Evolutionary conservation across 2,113 vertebrate genomes (phyloP).

Genomic region (Grallaria varia): DNA sequence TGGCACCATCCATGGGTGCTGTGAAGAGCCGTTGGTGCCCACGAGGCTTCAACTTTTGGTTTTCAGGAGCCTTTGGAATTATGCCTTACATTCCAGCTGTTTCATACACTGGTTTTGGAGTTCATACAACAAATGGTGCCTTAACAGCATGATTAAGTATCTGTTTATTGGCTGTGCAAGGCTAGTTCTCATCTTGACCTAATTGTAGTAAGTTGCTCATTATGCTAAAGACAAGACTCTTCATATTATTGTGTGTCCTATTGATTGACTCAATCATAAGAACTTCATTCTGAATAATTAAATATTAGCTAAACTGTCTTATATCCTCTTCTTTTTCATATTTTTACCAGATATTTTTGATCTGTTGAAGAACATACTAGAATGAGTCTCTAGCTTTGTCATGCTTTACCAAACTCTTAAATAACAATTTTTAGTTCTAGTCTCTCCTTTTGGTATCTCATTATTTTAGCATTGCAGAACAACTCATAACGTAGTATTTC

Average conservation of each 20-base stretch:
- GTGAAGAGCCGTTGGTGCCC: fast-evolving
- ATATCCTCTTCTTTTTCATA: background rate
- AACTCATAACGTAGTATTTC: background rate
- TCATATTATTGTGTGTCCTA: background rate
- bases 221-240: background rate
- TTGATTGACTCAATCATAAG: background rate
- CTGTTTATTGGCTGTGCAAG: background rate
- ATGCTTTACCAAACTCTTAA: background rate
- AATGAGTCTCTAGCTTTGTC: background rate
- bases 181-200: background rate
- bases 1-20: fast-evolving
- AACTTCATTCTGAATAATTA: background rate
- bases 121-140: background rate
- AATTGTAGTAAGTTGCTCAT: background rate
- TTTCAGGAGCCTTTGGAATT: background rate
- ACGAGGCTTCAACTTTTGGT: background rate
- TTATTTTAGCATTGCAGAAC: background rate
- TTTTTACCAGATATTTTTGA: background rate
- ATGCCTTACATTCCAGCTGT: background rate
- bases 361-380: background rate
- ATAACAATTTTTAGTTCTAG: background rate
- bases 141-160: background rate
- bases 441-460: background rate
- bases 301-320: background rate
- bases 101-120: background rate